Evolutionary conservation across 2,113 vertebrate genomes (phyloP).

Genomic region (Hypocryptadius cinnamomeus): DNA sequence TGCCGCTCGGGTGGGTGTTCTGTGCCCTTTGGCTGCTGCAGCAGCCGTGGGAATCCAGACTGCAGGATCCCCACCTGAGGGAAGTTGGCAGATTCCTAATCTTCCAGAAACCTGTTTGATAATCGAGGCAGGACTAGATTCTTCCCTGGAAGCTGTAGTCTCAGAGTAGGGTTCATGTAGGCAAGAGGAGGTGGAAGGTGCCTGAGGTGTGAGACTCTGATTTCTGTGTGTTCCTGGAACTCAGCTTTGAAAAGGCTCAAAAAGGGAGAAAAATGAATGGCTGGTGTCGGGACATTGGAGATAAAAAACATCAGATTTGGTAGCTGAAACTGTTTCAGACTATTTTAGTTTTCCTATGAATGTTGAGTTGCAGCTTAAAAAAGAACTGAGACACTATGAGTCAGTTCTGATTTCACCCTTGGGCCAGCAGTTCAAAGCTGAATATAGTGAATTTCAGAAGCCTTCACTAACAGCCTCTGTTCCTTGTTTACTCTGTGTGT

Average conservation of each 20-base stretch:
- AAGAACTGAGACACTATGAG: not conserved
- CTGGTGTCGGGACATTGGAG: not conserved
- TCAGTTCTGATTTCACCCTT: not conserved
- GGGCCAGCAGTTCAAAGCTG: not conserved
- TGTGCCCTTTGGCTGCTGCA: not conserved
- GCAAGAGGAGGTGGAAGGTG: not conserved
- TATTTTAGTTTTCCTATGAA: not conserved
- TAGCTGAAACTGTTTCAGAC: not conserved
- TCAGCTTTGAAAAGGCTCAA: not conserved
- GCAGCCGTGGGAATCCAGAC: rapidly evolving
- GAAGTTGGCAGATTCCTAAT: rapidly evolving
- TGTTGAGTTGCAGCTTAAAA: not conserved
- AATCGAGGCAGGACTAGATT: not conserved
- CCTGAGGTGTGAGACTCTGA: not conserved
- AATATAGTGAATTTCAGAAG: not conserved
- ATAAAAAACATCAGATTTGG: not conserved
- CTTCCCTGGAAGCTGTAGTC: not conserved
- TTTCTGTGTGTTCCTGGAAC: not conserved
- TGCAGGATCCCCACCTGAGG: not conserved
- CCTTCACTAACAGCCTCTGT: not conserved
- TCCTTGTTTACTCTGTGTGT: not conserved
- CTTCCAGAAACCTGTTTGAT: not conserved
- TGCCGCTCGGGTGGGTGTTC: rapidly evolving
- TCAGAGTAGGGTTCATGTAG: not conserved
- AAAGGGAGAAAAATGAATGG: not conserved